phyloP scores from a whole-genome alignment of 2,797 vertebrate genomes.

The Heterohyrax brucei region DNA sequence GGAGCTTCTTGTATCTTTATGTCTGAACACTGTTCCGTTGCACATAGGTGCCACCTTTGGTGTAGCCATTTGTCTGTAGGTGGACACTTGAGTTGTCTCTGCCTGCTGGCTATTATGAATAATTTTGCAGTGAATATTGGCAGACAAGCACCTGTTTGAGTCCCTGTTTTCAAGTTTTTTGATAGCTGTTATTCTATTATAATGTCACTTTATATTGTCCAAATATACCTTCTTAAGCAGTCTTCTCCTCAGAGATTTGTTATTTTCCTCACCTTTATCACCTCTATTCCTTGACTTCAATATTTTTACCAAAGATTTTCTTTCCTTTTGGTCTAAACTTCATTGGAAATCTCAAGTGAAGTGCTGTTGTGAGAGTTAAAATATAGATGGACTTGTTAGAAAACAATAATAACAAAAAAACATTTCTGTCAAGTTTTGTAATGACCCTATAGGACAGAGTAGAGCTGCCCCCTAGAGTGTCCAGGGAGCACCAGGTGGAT shows the following conservation, averaged over 20 bases:
- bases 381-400: not conserved
- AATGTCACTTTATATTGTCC: not conserved
- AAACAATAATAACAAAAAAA: not conserved
- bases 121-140: not conserved
- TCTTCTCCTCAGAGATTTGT: not conserved
- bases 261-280: not conserved
- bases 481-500: too few species aligned
- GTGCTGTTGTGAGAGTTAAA: not conserved
- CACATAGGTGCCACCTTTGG: not conserved
- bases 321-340: constrained; percentile 33
- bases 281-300: not conserved
- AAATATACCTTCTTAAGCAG: not conserved
- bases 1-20: not conserved
- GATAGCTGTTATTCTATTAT: not conserved
- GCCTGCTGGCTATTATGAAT: not conserved
- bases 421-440: too few species aligned
- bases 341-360: not conserved
- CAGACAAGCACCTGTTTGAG: not conserved
- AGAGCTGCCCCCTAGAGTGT: too few species aligned
- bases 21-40: not conserved
- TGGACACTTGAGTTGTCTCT: not conserved
- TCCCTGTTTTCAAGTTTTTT: not conserved
- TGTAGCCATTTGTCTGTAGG: not conserved
- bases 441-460: too few species aligned
- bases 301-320: not conserved